Evolutionary conservation across 30 jellyfish, hydroid and myxozoan genomes (phyloP).

Genomic region (Hydra vulgaris): DNA sequence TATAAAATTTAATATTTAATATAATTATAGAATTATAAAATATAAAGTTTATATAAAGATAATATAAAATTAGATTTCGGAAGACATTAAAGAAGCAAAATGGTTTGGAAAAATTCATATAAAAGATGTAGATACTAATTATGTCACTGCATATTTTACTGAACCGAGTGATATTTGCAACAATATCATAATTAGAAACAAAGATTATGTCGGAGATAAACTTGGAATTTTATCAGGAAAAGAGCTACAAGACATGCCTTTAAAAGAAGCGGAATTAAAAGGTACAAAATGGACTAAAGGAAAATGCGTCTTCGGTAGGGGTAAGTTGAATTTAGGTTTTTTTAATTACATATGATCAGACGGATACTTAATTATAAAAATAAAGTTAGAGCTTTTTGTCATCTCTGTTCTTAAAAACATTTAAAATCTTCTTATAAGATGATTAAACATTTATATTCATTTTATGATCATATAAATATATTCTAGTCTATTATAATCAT

Average conservation of each 20-base stretch:
- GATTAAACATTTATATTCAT: too few species aligned
- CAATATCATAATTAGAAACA: constrained; percentile 10
- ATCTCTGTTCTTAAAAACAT: too few species aligned
- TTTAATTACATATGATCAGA: too few species aligned
- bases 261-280: constrained; percentile 17
- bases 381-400: too few species aligned
- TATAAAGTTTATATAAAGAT: too few species aligned
- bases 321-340: constrained; percentile 20
- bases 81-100: constrained; percentile 24
- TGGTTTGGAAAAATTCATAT: too few species aligned
- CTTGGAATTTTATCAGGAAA: constrained; percentile 21
- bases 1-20: too few species aligned
- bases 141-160: constrained; percentile 45
- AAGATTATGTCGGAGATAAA: constrained; percentile 38
- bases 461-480: too few species aligned
- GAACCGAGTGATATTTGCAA: constrained; percentile 39
- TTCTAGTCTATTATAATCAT: too few species aligned
- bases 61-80: constrained; percentile 29
- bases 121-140: constrained; percentile 28
- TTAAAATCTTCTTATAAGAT: too few species aligned
- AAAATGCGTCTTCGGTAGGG: constrained; percentile 52
- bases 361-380: too few species aligned
- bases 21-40: too few species aligned
- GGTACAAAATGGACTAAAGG: constrained; percentile 51
- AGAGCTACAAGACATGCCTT: constrained; percentile 24